These are phyloP conservation scores for Callyntrura sp. DNA, from an alignment of 2,888 invertebrate species.

Conservation along the genomic window DNA sequence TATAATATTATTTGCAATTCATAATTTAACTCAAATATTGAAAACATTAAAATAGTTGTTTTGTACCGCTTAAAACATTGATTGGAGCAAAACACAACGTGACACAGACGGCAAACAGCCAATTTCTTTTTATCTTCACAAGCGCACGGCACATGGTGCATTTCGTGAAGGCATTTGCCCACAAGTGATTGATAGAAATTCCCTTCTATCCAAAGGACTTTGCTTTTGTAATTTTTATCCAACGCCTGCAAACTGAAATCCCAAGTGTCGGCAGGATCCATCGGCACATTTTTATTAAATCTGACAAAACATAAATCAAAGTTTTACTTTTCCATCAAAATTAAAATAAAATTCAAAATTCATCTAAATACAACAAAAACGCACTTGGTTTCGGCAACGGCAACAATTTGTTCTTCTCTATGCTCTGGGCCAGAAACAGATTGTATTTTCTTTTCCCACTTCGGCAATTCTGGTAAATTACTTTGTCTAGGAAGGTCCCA, in stretches of 20 bases:
- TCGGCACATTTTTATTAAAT: neutral
- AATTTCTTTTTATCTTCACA: constrained; percentile 37
- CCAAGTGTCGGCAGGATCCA: constrained; percentile 16
- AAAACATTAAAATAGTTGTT: neutral
- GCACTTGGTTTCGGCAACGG: too few species aligned
- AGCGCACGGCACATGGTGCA: constrained; percentile 48
- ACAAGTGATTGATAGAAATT: constrained; percentile 13
- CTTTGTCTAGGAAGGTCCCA: too few species aligned
- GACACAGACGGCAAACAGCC: constrained; percentile 15
- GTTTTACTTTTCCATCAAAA: too few species aligned
- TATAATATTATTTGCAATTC: neutral
- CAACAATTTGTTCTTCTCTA: too few species aligned
- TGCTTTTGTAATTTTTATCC: constrained; percentile 3
- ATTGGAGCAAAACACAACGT: constrained; percentile 23
- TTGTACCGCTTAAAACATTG: constrained; percentile 50
- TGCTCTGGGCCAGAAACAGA: too few species aligned
- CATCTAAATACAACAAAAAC: too few species aligned
- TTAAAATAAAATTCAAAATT: too few species aligned
- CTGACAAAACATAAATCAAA: too few species aligned
- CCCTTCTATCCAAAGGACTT: constrained; percentile 41
- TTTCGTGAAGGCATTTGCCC: constrained; percentile 41
- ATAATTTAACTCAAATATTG: neutral
- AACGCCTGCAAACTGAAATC: constrained; percentile 45
- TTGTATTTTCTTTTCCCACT: too few species aligned
- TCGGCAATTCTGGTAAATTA: too few species aligned